These are phyloP conservation scores for Malurus leucopterus DNA, from an alignment of 2,797 vertebrate species.

Conservation along the genomic window DNA sequence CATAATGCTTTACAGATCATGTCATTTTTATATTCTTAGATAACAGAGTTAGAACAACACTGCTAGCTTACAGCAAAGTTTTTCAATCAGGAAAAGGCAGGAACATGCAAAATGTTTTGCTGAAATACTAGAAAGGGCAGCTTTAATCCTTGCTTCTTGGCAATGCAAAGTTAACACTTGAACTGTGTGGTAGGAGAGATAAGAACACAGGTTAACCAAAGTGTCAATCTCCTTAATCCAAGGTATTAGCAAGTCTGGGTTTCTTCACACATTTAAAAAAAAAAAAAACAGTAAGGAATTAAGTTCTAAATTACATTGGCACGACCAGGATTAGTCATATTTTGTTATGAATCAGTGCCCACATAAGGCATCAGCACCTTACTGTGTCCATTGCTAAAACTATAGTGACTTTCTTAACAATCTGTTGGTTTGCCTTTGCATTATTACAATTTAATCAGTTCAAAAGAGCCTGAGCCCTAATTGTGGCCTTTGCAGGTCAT, in stretches of 20 bases:
- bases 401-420: not conserved
- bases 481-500: not conserved
- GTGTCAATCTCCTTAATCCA: not conserved
- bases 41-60: not conserved
- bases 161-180: not conserved
- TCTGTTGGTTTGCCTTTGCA: not conserved
- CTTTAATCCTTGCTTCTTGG: not conserved
- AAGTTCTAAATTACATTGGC: not conserved
- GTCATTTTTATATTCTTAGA: not conserved
- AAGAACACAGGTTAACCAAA: not conserved
- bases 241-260: not conserved
- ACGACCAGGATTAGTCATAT: not conserved
- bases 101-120: not conserved
- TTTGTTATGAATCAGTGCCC: not conserved
- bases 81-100: not conserved
- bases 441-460: not conserved
- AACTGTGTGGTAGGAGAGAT: not conserved
- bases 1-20: not conserved
- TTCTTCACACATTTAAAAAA: not conserved
- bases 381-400: not conserved
- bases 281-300: not conserved
- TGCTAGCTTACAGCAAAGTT: not conserved
- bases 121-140: not conserved
- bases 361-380: not conserved
- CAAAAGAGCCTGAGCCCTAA: not conserved